Base-by-base conservation (phyloP, 2,797 vertebrate genomes). In the Stomatorhinus walkeri region DNA sequence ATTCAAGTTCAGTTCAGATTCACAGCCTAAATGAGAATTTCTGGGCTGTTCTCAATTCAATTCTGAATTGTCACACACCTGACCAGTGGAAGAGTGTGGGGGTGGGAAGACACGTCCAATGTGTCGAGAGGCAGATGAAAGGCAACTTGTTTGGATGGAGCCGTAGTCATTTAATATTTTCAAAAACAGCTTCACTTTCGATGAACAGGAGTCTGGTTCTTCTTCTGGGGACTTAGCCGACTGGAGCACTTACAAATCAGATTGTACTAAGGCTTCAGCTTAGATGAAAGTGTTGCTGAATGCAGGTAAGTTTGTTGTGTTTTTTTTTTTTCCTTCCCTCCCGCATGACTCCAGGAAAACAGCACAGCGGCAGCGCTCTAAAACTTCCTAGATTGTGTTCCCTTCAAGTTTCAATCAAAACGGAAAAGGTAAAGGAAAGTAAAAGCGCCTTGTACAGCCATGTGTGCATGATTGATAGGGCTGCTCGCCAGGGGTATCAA, bases 101-200 rank as follows among this genome's bases (percentile, higher is more conserved):
- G 48, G 24, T 28, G 51, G 8, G 36, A 86, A 32, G 85, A 43
- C 52, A 9, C n/a, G 24, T 87, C 52, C 56, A 4, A 2, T 61
- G 49, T 43, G 19, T 14, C 14, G 10, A 54, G 40, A 87, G 28
- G 28, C 52, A n/a, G 85, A 87, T 87, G 85, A 87, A 87, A 87
- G 54, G 54, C 16, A 36, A 16, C 24, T 61, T 32, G n/a, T 61
- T 61, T 61, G 28, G 85, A 61, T 61, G 52, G 40, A 54, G 85
- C 32, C 85, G 40, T 46, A 59, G 52, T 59, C 54, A 86, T 86
- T 86, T 36, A 54, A 24, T 87, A 61, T 87, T 87, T 87, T 61
- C 85, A 87, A 64, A 87, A 43, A 87, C 86, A 61, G 19, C 86
- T 87, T 87, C 86, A 87, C 54, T 87, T 40, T 48, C 56, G 32